Conservation (phyloP, 2,113 vertebrate species). For the Cariama cristata region DNA sequence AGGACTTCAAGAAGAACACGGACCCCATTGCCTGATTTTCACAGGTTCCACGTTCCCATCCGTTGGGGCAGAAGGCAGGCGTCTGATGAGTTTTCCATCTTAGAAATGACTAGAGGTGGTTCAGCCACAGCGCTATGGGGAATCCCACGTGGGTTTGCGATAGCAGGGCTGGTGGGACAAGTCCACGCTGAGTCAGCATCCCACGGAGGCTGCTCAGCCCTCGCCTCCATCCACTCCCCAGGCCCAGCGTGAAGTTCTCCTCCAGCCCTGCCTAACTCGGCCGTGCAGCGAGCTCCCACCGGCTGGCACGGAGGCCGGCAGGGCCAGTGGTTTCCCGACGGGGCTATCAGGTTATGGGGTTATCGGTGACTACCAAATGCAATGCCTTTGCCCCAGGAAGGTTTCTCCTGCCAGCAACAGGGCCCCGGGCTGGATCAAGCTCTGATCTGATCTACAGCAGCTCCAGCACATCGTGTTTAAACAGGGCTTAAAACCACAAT, state of each 20-base stretch:
- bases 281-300: fast-evolving
- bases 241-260: neutral
- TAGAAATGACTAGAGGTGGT: fast-evolving
- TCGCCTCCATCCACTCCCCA: neutral
- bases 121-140: fast-evolving
- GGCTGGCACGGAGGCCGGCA: fast-evolving
- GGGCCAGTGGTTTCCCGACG: fast-evolving
- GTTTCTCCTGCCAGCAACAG: neutral
- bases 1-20: fast-evolving
- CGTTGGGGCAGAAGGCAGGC: fast-evolving
- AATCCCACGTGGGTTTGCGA: neutral
- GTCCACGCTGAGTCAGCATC: neutral
- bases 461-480: fast-evolving
- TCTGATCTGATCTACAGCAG: neutral
- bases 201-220: neutral
- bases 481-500: fast-evolving
- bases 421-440: neutral
- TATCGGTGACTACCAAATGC: fast-evolving
- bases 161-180: neutral
- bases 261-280: neutral
- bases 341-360: fast-evolving
- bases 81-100: fast-evolving
- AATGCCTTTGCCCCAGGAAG: neutral
- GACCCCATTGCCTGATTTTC: neutral
- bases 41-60: neutral